Base-by-base conservation (phyloP, 1,140 invertebrate species). In the Bursaphelenchus mucronatus region DNA sequence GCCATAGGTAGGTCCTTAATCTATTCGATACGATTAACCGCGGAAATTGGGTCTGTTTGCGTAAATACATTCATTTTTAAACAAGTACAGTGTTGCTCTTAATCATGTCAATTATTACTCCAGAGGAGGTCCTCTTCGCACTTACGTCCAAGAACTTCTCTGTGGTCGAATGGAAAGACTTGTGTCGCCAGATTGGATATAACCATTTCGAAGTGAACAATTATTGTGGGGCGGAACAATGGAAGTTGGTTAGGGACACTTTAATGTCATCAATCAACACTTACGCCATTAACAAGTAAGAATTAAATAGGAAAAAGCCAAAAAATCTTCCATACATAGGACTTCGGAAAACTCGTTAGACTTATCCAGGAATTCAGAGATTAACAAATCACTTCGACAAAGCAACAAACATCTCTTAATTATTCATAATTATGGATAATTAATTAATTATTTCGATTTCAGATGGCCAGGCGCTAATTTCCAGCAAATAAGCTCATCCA, bases 111-210 rank as follows among this genome's bases (percentile, higher is more conserved):
- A 21, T 45, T 11, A 17, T 45, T 58, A 19, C 54, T 75, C 53
- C n/a, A 74, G 74, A 71, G 51, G 50, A 67, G 17, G 41, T 76
- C 8, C 49, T 76, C 5, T 43, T 39, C 17, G 8, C 49, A 4
- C 51, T 76, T 8, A 70, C 75, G n/a, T 58, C 58, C 46, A 75
- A 67, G 49, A 57, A 69, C 44, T 72, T 30, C 17, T 61, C 72
- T 40, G 63, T 74, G 13, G 46, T 57, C 17, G 72, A 74, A 53
- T 70, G 73, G 62, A 46, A 61, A 8, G 74, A 76, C 9, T 46
- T 72, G 19, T 76, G 74, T 50, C 68, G 75, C 9, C 21, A 57
- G 30, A 65, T 76, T 41, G 74, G 74, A 49, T 78, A 78, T 58
- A 41, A 74, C 44, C 61, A 76, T 62, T 64, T 68, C 15, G 41